Evolutionary conservation across 2,888 invertebrate species (phyloP).

Genomic region (Lottia gigantea): DNA sequence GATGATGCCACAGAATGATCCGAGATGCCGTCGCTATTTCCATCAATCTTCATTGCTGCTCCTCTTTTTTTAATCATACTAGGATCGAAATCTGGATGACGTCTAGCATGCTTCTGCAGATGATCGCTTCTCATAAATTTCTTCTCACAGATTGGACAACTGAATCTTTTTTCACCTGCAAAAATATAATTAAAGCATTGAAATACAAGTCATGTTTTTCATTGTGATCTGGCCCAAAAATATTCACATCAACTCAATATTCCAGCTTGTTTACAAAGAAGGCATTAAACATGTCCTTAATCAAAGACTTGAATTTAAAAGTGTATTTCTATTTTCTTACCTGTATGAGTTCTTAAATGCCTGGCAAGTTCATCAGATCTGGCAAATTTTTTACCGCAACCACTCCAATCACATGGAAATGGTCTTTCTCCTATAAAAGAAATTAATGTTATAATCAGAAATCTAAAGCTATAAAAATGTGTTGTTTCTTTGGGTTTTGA

Average conservation of each 20-base stretch:
- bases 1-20: not conserved
- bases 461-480: no score
- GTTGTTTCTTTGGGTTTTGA: no score
- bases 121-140: constrained; percentile 78
- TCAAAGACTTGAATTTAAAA: no score
- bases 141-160: constrained; percentile 75
- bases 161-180: constrained; percentile 75
- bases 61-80: constrained; percentile 65
- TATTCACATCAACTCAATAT: no score
- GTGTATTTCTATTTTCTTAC: constrained; percentile 31
- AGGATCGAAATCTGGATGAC: constrained; percentile 75
- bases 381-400: constrained; percentile 76
- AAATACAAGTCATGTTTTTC: no score
- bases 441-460: no score
- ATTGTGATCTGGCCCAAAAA: no score
- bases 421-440: constrained; percentile 73
- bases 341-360: constrained; percentile 75
- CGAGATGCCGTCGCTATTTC: not conserved
- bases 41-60: not conserved
- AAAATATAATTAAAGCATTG: not conserved
- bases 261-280: no score
- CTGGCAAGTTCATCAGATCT: constrained; percentile 76
- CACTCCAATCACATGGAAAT: constrained; percentile 75
- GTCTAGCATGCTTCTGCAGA: constrained; percentile 75
- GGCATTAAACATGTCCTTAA: no score